Conservation (phyloP, 2,888 invertebrate species). For the Baccha elongata region DNA sequence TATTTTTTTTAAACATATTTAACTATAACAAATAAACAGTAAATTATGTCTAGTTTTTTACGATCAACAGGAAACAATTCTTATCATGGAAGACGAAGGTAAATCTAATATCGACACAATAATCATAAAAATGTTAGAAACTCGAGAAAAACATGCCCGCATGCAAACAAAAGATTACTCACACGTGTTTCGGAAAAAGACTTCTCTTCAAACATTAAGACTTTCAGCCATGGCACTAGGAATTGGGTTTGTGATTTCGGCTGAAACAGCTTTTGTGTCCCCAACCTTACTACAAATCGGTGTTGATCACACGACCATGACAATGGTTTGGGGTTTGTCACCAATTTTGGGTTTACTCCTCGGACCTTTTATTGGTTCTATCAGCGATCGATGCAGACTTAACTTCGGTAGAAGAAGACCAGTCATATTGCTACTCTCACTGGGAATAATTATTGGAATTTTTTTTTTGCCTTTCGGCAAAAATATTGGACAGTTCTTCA, state of each 20-base stretch:
- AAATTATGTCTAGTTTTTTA: too few relatives aligned
- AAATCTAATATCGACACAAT: conserved; percentile 77
- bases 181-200: conserved; percentile 81
- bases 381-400: conserved; percentile 85
- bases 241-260: conserved; percentile 86
- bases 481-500: conserved; percentile 83
- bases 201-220: conserved; percentile 79
- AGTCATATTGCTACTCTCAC: conserved; percentile 84
- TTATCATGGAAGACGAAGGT: neutral
- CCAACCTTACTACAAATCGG: conserved; percentile 86
- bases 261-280: conserved; percentile 87
- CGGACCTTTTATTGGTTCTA: conserved; percentile 83
- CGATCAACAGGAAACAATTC: too few relatives aligned
- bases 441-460: conserved; percentile 84
- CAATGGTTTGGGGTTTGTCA: conserved; percentile 83
- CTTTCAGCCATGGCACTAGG: conserved; percentile 83
- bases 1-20: too few relatives aligned
- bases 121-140: conserved; percentile 80
- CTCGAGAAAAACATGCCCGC: conserved; percentile 80
- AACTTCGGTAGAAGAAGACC: conserved; percentile 85
- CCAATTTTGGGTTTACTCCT: conserved; percentile 82
- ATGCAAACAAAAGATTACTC: conserved; percentile 81
- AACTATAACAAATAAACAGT: too few relatives aligned
- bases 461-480: conserved; percentile 85
- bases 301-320: conserved; percentile 85